These are phyloP conservation scores for Macaria liturata DNA, from an alignment of 2,888 invertebrate genomes.

Conservation along the genomic window DNA sequence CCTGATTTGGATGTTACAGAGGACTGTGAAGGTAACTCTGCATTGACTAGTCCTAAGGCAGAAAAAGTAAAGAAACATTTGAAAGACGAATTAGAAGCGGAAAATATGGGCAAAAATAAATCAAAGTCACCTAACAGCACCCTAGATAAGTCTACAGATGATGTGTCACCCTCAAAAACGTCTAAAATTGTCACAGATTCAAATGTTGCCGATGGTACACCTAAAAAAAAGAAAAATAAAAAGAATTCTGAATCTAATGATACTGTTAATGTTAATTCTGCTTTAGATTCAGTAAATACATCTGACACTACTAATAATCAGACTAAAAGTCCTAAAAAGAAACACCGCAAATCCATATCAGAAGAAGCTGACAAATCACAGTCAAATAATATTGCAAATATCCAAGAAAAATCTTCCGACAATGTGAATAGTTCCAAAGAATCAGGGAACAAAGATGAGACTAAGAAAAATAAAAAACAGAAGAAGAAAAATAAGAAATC, in stretches of 20 bases:
- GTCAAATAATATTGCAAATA: neutral
- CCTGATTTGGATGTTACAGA: slow-evolving; percentile 60
- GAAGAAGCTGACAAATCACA: neutral
- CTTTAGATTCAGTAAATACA: slow-evolving; percentile 1
- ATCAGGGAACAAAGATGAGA: slow-evolving; percentile 21
- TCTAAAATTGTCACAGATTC: slow-evolving; percentile 21
- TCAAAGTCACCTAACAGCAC: slow-evolving; percentile 16
- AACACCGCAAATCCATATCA: slow-evolving; percentile 31
- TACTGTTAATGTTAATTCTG: slow-evolving; percentile 12
- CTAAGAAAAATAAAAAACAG: slow-evolving; percentile 35
- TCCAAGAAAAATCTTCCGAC: neutral
- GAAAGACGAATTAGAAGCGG: slow-evolving; percentile 57
- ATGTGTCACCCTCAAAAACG: slow-evolving; percentile 23
- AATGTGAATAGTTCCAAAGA: slow-evolving; percentile 28
- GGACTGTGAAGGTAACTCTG: slow-evolving; percentile 44
- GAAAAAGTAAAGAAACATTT: slow-evolving; percentile 74
- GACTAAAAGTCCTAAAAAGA: slow-evolving; percentile 37
- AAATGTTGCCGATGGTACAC: slow-evolving; percentile 41
- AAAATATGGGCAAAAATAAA: slow-evolving; percentile 33
- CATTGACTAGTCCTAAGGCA: slow-evolving; percentile 56
- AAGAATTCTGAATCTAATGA: slow-evolving; percentile 31
- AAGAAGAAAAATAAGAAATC: slow-evolving; percentile 29
- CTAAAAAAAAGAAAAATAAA: slow-evolving; percentile 56
- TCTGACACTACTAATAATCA: slow-evolving; percentile 3
- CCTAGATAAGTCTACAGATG: slow-evolving; percentile 7